phyloP scores from a whole-genome alignment of 2,888 invertebrate species.

The Aplocera efformata region DNA sequence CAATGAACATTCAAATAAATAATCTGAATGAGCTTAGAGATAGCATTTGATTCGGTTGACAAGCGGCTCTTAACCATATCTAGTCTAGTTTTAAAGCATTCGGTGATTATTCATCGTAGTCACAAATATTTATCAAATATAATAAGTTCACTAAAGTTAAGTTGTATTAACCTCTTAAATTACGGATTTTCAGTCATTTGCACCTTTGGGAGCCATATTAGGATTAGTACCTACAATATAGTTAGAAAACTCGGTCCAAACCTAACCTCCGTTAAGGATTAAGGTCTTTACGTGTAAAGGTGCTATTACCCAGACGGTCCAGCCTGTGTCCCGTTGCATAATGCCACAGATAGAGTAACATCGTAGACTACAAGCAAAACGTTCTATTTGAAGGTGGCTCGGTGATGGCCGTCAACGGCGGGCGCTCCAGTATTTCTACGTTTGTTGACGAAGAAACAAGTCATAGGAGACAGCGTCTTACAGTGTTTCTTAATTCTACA shows the following conservation, averaged over 20 bases:
- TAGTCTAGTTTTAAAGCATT: not conserved
- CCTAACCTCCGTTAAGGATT: slow-evolving; percentile 13
- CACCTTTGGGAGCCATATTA: too few species aligned
- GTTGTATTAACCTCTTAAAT: too few species aligned
- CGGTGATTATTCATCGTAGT: not conserved
- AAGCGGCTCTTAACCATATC: not conserved
- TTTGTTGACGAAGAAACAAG: slow-evolving; percentile 21
- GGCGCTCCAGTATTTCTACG: slow-evolving; percentile 26
- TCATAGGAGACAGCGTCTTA: slow-evolving; percentile 5
- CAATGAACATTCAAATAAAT: slow-evolving; percentile 28
- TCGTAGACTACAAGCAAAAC: slow-evolving; percentile 19
- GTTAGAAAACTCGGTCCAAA: too few species aligned
- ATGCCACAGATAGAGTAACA: slow-evolving; percentile 6
- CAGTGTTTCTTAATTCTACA: too few species aligned
- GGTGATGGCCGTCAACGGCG: slow-evolving; percentile 27
- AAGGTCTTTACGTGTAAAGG: slow-evolving; percentile 13
- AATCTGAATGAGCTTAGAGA: slow-evolving; percentile 25
- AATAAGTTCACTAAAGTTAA: not conserved
- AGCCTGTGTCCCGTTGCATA: slow-evolving; percentile 29
- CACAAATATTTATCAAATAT: not conserved
- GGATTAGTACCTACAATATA: too few species aligned
- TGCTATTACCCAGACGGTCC: slow-evolving; percentile 16
- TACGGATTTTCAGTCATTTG: too few species aligned
- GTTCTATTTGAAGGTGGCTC: slow-evolving; percentile 22
- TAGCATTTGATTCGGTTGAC: slow-evolving; percentile 16